Conservation (phyloP, 2,888 invertebrate species). For the Sialis lutaria region DNA sequence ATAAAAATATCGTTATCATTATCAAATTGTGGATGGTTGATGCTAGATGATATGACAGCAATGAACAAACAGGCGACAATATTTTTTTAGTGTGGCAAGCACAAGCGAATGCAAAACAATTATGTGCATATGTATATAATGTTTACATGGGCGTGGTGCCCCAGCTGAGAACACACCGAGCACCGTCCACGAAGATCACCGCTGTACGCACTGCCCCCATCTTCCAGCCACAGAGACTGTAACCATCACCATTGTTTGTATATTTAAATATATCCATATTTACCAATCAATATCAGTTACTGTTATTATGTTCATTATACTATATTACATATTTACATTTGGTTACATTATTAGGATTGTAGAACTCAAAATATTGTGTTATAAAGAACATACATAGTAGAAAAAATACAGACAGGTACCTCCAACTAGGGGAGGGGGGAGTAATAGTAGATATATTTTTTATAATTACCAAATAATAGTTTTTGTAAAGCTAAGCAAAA, state of each 20-base stretch:
- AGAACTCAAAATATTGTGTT: too few species aligned
- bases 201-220: slow-evolving; percentile 21
- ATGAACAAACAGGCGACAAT: too few species aligned
- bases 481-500: too few species aligned
- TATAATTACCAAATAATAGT: too few species aligned
- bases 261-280: too few species aligned
- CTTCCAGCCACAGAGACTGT: slow-evolving; percentile 45
- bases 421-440: too few species aligned
- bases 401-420: too few species aligned
- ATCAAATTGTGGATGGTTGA: background rate
- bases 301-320: too few species aligned
- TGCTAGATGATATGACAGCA: background rate
- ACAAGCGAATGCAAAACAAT: background rate
- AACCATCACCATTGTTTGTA: slow-evolving; percentile 13
- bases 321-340: background rate
- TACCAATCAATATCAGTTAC: too few species aligned
- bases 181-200: slow-evolving; percentile 20
- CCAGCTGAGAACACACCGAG: slow-evolving; percentile 23
- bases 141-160: slow-evolving; percentile 14
- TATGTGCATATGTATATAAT: background rate
- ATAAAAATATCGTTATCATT: background rate
- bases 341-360: background rate
- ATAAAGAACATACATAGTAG: too few species aligned
- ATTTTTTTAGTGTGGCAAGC: too few species aligned
- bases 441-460: too few species aligned